These are phyloP conservation scores for Hormaphis cornu DNA, from an alignment of 1,140 invertebrate species.

Conservation along the genomic window DNA sequence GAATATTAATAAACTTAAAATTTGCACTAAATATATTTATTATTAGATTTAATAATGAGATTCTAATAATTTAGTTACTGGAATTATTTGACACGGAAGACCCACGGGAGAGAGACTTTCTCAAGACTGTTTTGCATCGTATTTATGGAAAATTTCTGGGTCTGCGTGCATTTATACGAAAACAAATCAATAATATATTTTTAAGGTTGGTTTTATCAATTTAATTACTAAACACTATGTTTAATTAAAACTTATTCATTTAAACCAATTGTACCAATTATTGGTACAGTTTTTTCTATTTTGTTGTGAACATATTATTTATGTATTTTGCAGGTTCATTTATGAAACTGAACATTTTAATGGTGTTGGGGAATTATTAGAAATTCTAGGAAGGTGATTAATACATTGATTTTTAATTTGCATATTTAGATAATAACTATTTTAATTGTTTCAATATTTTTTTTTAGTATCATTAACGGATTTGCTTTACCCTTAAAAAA, in stretches of 20 bases:
- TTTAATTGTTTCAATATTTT: not conserved
- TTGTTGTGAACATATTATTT: not conserved
- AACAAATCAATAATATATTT: constrained; percentile 99
- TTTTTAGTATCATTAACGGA: constrained; percentile 90
- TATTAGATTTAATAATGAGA: not conserved
- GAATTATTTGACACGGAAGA: constrained; percentile 99
- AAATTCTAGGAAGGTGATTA: constrained; percentile 83
- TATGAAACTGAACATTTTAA: constrained; percentile 99
- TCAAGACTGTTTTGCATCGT: constrained; percentile 97
- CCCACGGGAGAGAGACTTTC: constrained; percentile 94
- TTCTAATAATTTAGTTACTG: constrained; percentile 60
- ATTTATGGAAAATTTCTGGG: constrained; percentile 99
- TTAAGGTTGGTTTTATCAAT: constrained; percentile 49
- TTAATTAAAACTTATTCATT: not conserved
- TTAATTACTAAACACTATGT: not conserved
- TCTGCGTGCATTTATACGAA: constrained; percentile 94
- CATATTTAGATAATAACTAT: not conserved
- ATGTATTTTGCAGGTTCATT: constrained; percentile 70
- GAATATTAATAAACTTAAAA: not conserved
- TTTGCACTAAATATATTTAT: not conserved
- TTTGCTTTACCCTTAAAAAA: constrained; percentile 94
- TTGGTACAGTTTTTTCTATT: not conserved
- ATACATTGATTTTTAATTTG: too few relatives aligned
- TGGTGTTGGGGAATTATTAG: constrained; percentile 94
- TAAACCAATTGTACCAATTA: not conserved